These are phyloP conservation scores for Campoplex nolae DNA, from an alignment of 2,888 invertebrate species.

Conservation along the genomic window DNA sequence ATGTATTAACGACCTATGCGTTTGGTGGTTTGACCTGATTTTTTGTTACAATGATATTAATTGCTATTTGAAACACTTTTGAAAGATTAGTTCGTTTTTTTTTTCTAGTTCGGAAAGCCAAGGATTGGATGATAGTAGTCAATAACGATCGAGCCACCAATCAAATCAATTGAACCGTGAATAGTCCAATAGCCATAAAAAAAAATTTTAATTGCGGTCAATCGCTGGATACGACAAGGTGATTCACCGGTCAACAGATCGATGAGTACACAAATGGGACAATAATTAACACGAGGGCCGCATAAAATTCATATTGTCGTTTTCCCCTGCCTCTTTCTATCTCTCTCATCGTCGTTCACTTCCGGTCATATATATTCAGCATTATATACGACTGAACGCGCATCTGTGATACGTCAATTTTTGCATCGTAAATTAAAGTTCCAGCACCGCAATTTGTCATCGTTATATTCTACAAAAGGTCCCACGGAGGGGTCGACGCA, in stretches of 20 bases:
- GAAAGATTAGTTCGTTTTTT: neutral
- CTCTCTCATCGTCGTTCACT: neutral
- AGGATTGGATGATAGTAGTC: neutral
- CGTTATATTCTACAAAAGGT: constrained; percentile 29
- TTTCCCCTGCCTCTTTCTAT: neutral
- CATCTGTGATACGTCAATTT: constrained; percentile 70
- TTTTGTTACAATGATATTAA: neutral
- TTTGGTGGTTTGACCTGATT: neutral
- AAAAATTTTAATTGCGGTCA: constrained; percentile 20
- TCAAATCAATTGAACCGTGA: neutral
- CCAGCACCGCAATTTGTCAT: constrained; percentile 68
- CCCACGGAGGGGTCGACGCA: neutral
- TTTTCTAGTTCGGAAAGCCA: neutral
- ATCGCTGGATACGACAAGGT: constrained; percentile 24
- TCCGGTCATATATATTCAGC: constrained; percentile 29
- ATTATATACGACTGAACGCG: constrained; percentile 39
- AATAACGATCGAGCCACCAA: neutral
- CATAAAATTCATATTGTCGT: constrained; percentile 56
- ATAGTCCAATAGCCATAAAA: neutral
- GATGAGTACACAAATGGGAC: constrained; percentile 33
- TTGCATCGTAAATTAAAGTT: constrained; percentile 69
- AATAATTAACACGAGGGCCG: constrained; percentile 62
- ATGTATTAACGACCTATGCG: neutral
- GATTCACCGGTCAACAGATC: constrained; percentile 55
- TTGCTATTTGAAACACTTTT: neutral